These are phyloP conservation scores for Drosophila seclusa DNA, from an alignment of 2,888 invertebrate species.

Conservation along the genomic window DNA sequence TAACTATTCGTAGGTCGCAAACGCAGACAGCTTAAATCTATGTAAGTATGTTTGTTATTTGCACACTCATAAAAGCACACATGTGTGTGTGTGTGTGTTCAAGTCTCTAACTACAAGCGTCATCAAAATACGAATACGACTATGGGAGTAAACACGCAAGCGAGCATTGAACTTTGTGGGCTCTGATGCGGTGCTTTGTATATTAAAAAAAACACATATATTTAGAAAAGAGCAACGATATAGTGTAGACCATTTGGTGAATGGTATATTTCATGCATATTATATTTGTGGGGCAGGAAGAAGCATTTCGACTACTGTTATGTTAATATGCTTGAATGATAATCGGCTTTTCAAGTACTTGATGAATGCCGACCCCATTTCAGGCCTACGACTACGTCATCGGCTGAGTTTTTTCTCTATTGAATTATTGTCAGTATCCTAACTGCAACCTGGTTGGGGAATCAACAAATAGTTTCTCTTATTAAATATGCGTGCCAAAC, in stretches of 20 bases:
- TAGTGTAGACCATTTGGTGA: constrained; percentile 2
- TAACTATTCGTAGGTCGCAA: constrained; percentile 23
- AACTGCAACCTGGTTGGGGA: constrained; percentile 2
- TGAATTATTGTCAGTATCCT: constrained; percentile 2
- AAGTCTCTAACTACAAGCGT: constrained; percentile 9
- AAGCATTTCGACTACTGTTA: constrained; percentile 24
- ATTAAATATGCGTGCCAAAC: neutral
- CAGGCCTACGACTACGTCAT: constrained; percentile 13
- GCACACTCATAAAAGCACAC: constrained; percentile 1
- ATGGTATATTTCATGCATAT: constrained; percentile 4
- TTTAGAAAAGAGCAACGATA: neutral
- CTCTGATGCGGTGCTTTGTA: constrained; percentile 11
- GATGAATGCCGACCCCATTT: constrained; percentile 19
- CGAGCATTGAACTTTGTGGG: constrained; percentile 34
- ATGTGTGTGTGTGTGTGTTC: neutral
- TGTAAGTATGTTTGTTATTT: constrained; percentile 11
- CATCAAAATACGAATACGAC: constrained; percentile 7
- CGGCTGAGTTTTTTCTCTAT: neutral
- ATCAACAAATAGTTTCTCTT: constrained; percentile 7
- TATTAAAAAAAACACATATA: neutral
- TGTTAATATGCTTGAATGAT: constrained; percentile 20
- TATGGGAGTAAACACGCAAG: constrained; percentile 21
- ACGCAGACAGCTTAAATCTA: constrained; percentile 34
- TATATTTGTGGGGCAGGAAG: constrained; percentile 2
- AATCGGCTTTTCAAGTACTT: constrained; percentile 24